Percentiles rank a stretch among this genome's conserved stretches.
Conservation (phyloP, 2,113 vertebrate genomes). For the Lampris megalopsis region DNA sequence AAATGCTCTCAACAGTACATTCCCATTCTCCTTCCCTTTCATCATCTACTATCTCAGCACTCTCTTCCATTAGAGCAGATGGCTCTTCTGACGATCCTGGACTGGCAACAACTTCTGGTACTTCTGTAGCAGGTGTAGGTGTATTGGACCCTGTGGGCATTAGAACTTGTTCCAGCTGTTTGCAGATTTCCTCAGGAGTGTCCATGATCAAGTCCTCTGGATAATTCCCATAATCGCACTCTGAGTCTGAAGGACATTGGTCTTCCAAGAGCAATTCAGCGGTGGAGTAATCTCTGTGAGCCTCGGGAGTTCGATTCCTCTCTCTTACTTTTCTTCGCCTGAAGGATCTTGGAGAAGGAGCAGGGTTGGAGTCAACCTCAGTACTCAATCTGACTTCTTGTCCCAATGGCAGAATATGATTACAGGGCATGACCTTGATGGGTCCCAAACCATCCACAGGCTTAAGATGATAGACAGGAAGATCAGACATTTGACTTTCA, state of each 20-base stretch:
- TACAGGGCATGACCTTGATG: neutral
- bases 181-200: neutral
- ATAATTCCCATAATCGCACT: conserved; percentile 1
- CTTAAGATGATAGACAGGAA: too few species aligned
- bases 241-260: neutral
- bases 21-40: neutral
- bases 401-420: neutral
- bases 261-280: neutral
- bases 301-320: neutral
- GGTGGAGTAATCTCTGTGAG: neutral
- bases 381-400: neutral
- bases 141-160: conserved; percentile 2
- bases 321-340: neutral
- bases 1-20: neutral
- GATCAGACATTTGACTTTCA: too few species aligned
- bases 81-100: neutral
- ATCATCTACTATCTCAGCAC: neutral
- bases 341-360: conserved; percentile 1
- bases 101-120: neutral
- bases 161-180: neutral
- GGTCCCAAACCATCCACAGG: too few species aligned
- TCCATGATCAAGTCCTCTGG: neutral
- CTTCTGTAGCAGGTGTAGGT: neutral
- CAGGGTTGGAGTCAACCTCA: neutral
- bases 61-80: neutral